Base-by-base conservation (phyloP, 2,888 invertebrate species). In the Scaptomyza flava region DNA sequence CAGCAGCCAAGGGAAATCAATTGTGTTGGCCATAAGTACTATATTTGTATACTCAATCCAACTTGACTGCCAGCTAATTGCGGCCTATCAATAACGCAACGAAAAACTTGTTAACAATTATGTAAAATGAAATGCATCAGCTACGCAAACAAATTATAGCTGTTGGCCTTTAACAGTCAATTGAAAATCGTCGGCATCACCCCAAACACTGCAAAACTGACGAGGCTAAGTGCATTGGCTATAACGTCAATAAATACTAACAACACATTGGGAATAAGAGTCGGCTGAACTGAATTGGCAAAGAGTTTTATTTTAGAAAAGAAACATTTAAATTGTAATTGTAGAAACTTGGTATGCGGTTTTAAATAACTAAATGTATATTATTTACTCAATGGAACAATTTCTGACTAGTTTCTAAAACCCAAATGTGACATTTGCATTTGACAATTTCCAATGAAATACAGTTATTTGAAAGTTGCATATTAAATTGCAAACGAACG, bases 71-170 rank as follows among this genome's bases (percentile, higher is more conserved):
- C 31, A 46, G 7, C 17, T 20, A 12, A 56, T 45, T 42, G 46
- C 38, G 42, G 14, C 3, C 48, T 23, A 38, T 43, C 41, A 36
- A 23, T 34, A 42, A 33, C 17, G 45, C 57, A 23, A 6, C 9
- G 47, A 23, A 63, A 46, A 65, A 50, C 41, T 68, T 61, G 66
- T 48, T 61, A 52, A 66, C 68, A 69, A 66, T 61, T 85, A 85
- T 75, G 68, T 71, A 41, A 63, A 69, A 51, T 56, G 2, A 20
- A 61, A 43, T 62, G 43, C 52, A 57, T 68, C 69, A 69, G 62
- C 57, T 52, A 51, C 23, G 17, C 54, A 36, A 42, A 42, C 57
- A 46, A 58, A 54, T 63, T 59, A 45, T 56, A 59, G 43, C 30
- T 58, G 51, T 33, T 62, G 56, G 48, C 60, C 45, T 67, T 67